Evolutionary conservation across 2,797 vertebrate genomes (phyloP).

Genomic region (Coranthus polyacanthus): DNA sequence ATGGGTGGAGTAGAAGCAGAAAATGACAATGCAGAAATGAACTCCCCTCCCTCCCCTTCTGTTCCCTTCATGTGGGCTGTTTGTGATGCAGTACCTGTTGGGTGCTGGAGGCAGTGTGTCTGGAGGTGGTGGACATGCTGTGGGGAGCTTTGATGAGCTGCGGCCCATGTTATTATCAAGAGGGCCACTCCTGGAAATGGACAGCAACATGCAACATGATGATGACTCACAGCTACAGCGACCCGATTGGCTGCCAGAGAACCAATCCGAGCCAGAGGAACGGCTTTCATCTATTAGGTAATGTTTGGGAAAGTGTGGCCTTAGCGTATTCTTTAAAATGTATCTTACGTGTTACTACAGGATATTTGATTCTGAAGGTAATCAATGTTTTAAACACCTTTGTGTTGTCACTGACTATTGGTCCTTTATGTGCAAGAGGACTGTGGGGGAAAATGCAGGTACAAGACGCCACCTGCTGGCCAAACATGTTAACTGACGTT

Average conservation of each 20-base stretch:
- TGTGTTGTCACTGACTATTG: neutral
- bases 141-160: constrained; percentile 79
- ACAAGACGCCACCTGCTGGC: constrained; percentile 69
- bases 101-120: constrained; percentile 87
- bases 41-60: neutral
- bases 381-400: constrained; percentile 20
- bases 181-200: constrained; percentile 87
- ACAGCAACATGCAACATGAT: constrained; percentile 78
- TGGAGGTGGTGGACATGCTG: constrained; percentile 77
- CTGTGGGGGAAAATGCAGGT: neutral
- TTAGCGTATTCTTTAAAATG: constrained; percentile 10
- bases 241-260: constrained; percentile 49
- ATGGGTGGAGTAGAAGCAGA: constrained; percentile 46
- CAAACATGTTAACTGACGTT: constrained; percentile 21
- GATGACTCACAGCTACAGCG: constrained; percentile 58
- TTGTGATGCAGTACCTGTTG: constrained; percentile 91
- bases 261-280: constrained; percentile 45
- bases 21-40: constrained; percentile 67
- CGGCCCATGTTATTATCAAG: constrained; percentile 83
- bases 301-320: neutral
- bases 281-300: neutral
- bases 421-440: neutral
- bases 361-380: neutral
- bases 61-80: constrained; percentile 16
- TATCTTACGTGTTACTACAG: neutral